Conservation (phyloP, 2,888 invertebrate genomes). For the Drosophila limbata region DNA sequence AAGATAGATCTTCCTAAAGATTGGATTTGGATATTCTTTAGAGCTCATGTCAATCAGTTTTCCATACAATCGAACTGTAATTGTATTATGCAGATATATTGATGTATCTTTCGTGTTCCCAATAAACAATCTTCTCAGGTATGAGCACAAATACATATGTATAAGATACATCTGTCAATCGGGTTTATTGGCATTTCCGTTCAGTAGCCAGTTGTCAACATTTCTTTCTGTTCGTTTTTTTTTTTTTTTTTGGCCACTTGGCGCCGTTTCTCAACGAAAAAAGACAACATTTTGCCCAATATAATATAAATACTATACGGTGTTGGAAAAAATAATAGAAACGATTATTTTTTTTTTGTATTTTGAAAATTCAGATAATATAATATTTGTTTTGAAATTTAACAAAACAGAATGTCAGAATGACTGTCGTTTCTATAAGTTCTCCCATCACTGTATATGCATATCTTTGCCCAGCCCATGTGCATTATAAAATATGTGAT, state of each 20-base stretch:
- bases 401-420: no score
- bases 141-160: conserved; percentile 22
- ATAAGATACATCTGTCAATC: conserved; percentile 38
- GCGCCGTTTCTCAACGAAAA: conserved; percentile 50
- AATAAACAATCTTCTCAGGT: conserved; percentile 50
- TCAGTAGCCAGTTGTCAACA: conserved; percentile 62
- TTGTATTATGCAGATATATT: not conserved
- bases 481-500: conserved; percentile 43
- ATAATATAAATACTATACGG: conserved; percentile 19
- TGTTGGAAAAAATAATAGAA: no score
- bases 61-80: not conserved
- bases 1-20: no score
- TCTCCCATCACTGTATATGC: not conserved
- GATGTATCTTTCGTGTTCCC: conserved; percentile 21
- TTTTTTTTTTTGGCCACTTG: conserved; percentile 43
- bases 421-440: no score
- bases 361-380: no score
- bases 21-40: no score
- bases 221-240: conserved; percentile 1
- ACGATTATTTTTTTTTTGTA: no score
- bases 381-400: no score
- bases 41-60: conserved; percentile 1
- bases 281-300: conserved; percentile 13
- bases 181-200: conserved; percentile 70
- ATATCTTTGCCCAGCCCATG: conserved; percentile 15